A percentile compares a stretch with the other conserved stretches of the same genome.
Conservation (phyloP, 1,140 invertebrate species). For the Drosophila guanche region DNA sequence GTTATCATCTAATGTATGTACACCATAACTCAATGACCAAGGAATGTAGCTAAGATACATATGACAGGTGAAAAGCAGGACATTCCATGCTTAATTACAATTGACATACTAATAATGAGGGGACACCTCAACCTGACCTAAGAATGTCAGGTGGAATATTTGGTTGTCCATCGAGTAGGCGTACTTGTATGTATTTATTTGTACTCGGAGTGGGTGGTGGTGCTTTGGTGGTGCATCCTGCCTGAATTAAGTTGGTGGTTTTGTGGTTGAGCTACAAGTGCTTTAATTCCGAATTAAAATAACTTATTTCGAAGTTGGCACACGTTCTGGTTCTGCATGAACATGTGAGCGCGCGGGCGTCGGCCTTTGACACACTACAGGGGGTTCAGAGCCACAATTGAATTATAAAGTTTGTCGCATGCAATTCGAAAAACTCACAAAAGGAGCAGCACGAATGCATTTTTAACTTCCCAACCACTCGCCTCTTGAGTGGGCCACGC, state of each 20-base stretch:
- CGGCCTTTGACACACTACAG: conserved; percentile 49
- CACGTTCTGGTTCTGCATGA: not conserved
- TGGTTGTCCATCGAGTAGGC: not conserved
- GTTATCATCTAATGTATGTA: not conserved
- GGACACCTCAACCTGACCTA: not conserved
- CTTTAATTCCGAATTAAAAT: conserved; percentile 27
- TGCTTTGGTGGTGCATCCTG: not conserved
- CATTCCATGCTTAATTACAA: conserved; percentile 31
- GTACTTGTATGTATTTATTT: too few relatives aligned
- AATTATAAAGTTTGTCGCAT: conserved; percentile 71
- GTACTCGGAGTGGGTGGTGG: too few relatives aligned
- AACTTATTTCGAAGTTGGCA: conserved; percentile 1
- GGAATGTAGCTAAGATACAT: conserved; percentile 4
- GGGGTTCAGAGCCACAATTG: conserved; percentile 56
- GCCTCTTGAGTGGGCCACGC: conserved; percentile 12
- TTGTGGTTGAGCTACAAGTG: conserved; percentile 38
- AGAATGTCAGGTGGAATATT: conserved; percentile 1
- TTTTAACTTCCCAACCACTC: conserved; percentile 46
- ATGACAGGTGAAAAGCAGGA: conserved; percentile 27
- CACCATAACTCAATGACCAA: conserved; percentile 3
- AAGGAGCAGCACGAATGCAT: conserved; percentile 54
- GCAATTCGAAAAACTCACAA: conserved; percentile 36
- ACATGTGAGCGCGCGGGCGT: conserved; percentile 30
- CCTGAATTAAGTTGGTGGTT: conserved; percentile 33
- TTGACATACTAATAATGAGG: conserved; percentile 25